Evolutionary conservation across 2,888 invertebrate species (phyloP), one percentile per base, ranked within the genome.

Genomic region (Lycia hirtaria): DNA sequence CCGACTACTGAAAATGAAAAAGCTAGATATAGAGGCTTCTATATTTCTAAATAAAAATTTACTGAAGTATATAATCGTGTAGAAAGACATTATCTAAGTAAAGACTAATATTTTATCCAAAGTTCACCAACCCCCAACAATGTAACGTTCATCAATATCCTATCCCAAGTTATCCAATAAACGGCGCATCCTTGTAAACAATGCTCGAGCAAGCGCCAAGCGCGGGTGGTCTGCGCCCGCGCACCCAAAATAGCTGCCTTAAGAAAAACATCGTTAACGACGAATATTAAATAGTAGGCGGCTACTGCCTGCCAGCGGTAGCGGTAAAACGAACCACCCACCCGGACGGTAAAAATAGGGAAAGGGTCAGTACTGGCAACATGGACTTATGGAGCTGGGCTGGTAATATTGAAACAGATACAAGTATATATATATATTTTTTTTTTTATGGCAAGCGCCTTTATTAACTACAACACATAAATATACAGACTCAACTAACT

Each of bases 241-340:
- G 76, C 78, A 78, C 80, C 88, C 75, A 68, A 89, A 91, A 91
- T 91, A 90, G 56, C 58, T 58, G 57, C 58, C 81, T 80, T 82
- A 88, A 86, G 88, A 87, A 90, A 89, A 91, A 89, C 90, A 87
- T 87, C 83, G 87, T 90, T 88, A 86, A 88, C 83, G 67, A 75
- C 70, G 87, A 85, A 87, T 89, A 87, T 88, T 87, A 88, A 83
- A 88, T 85, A 79, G 81, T 80, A 84, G 83, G 76, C 85, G 81
- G 88, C 91, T 90, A 88, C 86, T 85, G 88, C 70, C 72, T 22
- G 69, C 67, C 71, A 76, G 74, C 74, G 68, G 82, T 49, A 49
- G 47, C 43, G 52, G 57, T 89, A 82, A 91, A 90, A 80, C 68
- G 74, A 72, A 76, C 90, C 90, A 90, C 90, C 91, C 91, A 90